A percentile compares a stretch with the other conserved stretches of the same genome.
phyloP scores from a whole-genome alignment of 2,888 invertebrate species.

The Chrysomela aeneicollis region DNA sequence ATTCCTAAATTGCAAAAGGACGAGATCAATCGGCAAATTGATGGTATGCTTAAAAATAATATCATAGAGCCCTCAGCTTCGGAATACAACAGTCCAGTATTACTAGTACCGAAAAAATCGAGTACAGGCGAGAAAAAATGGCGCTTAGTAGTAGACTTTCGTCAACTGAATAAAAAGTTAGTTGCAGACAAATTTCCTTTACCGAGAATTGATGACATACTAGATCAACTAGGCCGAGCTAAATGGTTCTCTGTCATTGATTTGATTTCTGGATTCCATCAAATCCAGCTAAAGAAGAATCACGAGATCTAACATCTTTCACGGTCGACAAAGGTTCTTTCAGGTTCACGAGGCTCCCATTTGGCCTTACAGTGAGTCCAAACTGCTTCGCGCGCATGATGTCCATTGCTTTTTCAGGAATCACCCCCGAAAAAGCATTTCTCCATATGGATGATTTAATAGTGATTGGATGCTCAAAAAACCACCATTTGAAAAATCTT shows the following conservation, averaged over 20 bases:
- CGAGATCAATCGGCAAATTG: constrained; percentile 38
- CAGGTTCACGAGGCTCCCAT: constrained; percentile 39
- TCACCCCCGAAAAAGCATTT: constrained; percentile 27
- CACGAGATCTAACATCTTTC: constrained; percentile 39
- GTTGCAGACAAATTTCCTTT: constrained; percentile 37
- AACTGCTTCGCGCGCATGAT: constrained; percentile 46
- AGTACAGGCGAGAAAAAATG: constrained; percentile 28
- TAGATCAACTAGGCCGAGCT: constrained; percentile 37
- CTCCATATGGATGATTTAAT: constrained; percentile 9
- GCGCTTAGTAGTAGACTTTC: constrained; percentile 36
- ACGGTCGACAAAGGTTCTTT: constrained; percentile 39
- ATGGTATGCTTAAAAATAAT: constrained; percentile 32
- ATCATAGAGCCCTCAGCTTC: constrained; percentile 37
- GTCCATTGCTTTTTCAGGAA: constrained; percentile 18
- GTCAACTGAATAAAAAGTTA: constrained; percentile 35
- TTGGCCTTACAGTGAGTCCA: constrained; percentile 41
- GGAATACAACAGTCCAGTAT: constrained; percentile 39
- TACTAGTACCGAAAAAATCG: constrained; percentile 41
- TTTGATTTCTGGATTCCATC: too few relatives aligned
- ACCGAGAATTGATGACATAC: constrained; percentile 37
- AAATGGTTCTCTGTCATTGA: constrained; percentile 39
- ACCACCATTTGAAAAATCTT: constrained; percentile 2
- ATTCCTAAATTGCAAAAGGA: too few relatives aligned
- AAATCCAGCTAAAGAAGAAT: constrained; percentile 31
- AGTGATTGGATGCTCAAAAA: neutral